Base-by-base conservation (phyloP, 2,113 vertebrate species). In the Hemibagrus wyckioides region DNA sequence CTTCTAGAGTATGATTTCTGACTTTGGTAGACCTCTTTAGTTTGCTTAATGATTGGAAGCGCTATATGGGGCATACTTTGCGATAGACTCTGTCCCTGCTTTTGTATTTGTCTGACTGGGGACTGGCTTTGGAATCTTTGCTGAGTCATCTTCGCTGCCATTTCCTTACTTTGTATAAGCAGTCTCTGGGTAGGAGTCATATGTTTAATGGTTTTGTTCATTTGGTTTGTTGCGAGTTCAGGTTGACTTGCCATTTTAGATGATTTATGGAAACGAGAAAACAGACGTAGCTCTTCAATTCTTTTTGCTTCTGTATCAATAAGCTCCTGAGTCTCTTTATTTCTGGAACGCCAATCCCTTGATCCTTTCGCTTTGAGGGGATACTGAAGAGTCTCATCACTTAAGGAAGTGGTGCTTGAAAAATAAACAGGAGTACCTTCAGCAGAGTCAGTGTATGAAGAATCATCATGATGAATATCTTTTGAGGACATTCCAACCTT, bases 391-490 rank as follows among this genome's bases (percentile, higher is more conserved):
- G 98, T 98, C 92, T 99, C 97, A 0, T 99, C 97, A 2, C 98
- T 99, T 61, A 99, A 92, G 0, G 97, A 98, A 80, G 97, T 96
- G 0, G 97, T 94, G 6, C 97, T 98, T 80, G 98, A 99, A 94
- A 97, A 97, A 91, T 97, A 97, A 44, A 95, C 96, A 0, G 97
- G 96, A 0, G 97, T 99, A n/a, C 96, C 97, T 8, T 98, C 98
- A 0, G 97, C 95, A 0, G 97, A 99, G 89, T 99, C 97, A 0
- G 96, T 97, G 91, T 96, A 95, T 6, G 97, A 98, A 7, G 97
- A 97, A 0, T 98, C 97, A 0, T 97, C 97, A 41, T 90, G 93
- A 87, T 95, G 91, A 0, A 94, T 91, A 61, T 97, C 96, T 1
- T 95, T 96, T 85, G 94, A 93, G 56, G 93, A 92, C 75, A 95